phyloP scores from a whole-genome alignment of 2,888 invertebrate genomes.

The Lysandra coridon region DNA sequence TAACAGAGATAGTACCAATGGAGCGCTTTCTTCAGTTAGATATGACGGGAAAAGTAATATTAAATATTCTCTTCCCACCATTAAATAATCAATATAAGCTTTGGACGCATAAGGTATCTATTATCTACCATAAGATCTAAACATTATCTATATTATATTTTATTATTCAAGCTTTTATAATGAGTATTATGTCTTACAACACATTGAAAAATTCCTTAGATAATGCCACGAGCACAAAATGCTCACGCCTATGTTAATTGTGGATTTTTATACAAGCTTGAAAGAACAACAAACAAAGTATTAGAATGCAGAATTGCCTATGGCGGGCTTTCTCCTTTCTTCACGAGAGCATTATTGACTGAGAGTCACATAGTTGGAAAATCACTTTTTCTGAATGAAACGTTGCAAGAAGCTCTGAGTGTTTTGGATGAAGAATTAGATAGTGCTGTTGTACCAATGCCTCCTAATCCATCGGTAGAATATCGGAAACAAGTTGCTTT shows the following conservation, averaged over 20 bases:
- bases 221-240: conserved; percentile 86
- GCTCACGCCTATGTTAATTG: conserved; percentile 88
- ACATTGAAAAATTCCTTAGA: conserved; percentile 61
- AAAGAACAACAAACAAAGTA: conserved; percentile 52
- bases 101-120: conserved; percentile 43
- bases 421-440: conserved; percentile 52
- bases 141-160: too few species aligned
- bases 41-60: conserved; percentile 58
- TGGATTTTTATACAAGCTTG: conserved; percentile 83
- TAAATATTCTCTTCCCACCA: conserved; percentile 45
- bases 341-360: conserved; percentile 71
- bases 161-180: background rate
- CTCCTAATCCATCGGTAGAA: conserved; percentile 79
- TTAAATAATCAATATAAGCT: conserved; percentile 39
- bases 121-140: too few species aligned
- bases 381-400: conserved; percentile 57
- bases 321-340: conserved; percentile 76
- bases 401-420: conserved; percentile 58
- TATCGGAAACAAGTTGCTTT: conserved; percentile 60
- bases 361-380: conserved; percentile 72
- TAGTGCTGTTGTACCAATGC: conserved; percentile 51
- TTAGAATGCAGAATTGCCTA: conserved; percentile 78
- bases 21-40: conserved; percentile 41
- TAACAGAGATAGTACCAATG: conserved; percentile 34
- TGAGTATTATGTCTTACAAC: background rate